Percentiles rank a stretch among this genome's conserved stretches.
phyloP scores from a whole-genome alignment of 2,113 vertebrate genomes.

The Antechinus flavipes region DNA sequence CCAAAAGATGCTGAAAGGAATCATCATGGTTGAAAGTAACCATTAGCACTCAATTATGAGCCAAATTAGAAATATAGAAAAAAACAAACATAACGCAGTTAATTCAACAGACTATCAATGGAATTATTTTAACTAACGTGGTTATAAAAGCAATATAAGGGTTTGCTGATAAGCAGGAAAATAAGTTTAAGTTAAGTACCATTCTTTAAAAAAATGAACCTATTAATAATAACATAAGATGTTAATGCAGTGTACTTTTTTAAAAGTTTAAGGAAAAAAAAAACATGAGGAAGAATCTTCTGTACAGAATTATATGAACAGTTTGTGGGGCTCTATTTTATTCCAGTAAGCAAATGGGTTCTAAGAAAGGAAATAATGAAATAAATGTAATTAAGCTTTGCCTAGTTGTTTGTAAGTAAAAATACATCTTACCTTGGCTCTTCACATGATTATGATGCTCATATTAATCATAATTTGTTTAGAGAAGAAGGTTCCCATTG shows the following conservation, averaged over 20 bases:
- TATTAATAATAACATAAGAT: background rate
- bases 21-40: conserved; percentile 69
- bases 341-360: conserved; percentile 40
- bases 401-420: conserved; percentile 40
- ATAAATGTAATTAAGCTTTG: conserved; percentile 19
- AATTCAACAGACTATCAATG: conserved; percentile 63
- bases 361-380: conserved; percentile 57
- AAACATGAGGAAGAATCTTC: background rate
- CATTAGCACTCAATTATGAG: conserved; percentile 65
- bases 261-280: conserved; percentile 13
- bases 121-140: conserved; percentile 51
- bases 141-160: conserved; percentile 66
- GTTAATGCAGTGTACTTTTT: background rate
- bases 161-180: conserved; percentile 42
- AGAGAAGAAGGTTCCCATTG: background rate
- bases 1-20: conserved; percentile 61
- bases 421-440: conserved; percentile 37
- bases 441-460: conserved; percentile 8
- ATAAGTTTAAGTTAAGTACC: background rate
- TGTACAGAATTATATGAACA: background rate
- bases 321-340: conserved; percentile 41
- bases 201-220: conserved; percentile 25
- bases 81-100: conserved; percentile 53
- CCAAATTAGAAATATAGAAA: conserved; percentile 67
- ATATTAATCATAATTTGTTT: conserved; percentile 17